Percentiles rank a stretch among this genome's conserved stretches.
phyloP scores from a whole-genome alignment of 2,113 vertebrate genomes.

The Leucoraja erinaceus region DNA sequence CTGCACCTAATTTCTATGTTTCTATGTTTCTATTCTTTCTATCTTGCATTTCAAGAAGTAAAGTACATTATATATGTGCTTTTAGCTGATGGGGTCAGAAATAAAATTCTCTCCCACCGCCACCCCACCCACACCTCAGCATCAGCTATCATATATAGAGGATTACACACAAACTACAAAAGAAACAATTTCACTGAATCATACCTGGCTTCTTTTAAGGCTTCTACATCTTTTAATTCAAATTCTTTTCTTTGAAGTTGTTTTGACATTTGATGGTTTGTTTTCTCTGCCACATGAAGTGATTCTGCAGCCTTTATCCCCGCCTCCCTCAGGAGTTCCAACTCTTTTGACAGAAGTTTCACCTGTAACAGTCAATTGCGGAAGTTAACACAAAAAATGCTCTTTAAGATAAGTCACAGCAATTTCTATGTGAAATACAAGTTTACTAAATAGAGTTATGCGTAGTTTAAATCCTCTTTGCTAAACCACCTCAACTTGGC shows the following conservation, averaged over 20 bases:
- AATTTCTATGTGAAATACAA: background rate
- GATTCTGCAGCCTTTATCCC: conserved; percentile 48
- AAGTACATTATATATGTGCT: too few relatives aligned
- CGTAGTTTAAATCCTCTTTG: too few relatives aligned
- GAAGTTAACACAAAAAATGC: background rate
- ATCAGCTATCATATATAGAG: background rate
- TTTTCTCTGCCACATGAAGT: conserved; percentile 49
- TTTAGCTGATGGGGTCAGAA: too few relatives aligned
- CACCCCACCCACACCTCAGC: too few relatives aligned
- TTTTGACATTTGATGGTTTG: conserved; percentile 48
- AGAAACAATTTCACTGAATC: background rate
- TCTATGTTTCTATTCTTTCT: too few relatives aligned
- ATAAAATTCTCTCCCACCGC: too few relatives aligned
- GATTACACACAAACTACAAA: background rate
- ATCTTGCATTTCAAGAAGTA: too few relatives aligned
- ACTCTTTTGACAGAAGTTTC: conserved; percentile 59
- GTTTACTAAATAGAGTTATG: too few relatives aligned
- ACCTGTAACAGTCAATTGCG: conserved; percentile 49
- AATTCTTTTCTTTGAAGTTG: conserved; percentile 49
- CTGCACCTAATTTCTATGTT: too few relatives aligned
- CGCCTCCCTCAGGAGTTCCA: conserved; percentile 49
- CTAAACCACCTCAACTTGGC: too few relatives aligned
- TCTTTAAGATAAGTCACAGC: background rate
- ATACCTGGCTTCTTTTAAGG: conserved; percentile 59
- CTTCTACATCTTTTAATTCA: conserved; percentile 52